Base-by-base conservation (phyloP, 2,888 invertebrate species). In the Saturnia japonica region DNA sequence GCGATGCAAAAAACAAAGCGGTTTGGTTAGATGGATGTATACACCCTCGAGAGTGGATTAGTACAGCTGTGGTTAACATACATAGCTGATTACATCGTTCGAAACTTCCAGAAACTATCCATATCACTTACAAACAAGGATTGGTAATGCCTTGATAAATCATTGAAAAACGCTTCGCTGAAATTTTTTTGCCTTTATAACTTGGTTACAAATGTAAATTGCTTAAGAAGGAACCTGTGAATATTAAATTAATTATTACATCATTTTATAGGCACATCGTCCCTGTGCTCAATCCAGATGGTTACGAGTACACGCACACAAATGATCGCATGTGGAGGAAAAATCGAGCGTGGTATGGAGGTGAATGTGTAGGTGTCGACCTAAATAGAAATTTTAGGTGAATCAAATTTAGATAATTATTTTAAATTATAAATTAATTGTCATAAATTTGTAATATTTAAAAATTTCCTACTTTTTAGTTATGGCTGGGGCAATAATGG, bases 41-140 rank as follows among this genome's bases (percentile, higher is more conserved):
- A 81, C 98, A 98, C 82, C 96, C 98, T 0, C 94, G 99, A 51
- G 99, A 99, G 93, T 99, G 97, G 97, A 97, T 97, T 76, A 96
- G 96, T 43, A 96, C 97, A 0, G 96, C 97, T 0, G 95, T 96
- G 0, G 96, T 97, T n/a, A 0, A 96, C 97, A 0, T 97, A 96
- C 82, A 94, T 97, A 45, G 96, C 97, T 71, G 95, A 97, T 79
- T 91, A 96, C 74, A 88, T 98, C 45, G 95, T 95, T 8, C 96
- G 95, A 78, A 96, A 97, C 81, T 96, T 96, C 83, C 95, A 96
- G 40, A 91, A 87, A 2, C 93, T 95, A 70, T 94, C 97, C 0
- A 86, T 91, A 19, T 94, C 94, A 19, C 95, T 98, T 78, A 97
- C 96, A 82, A 96, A 97, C 84, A 95, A 97, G 70, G 98, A 98